Conservation (phyloP, 2,113 vertebrate genomes). For the Triplophysa tibetana region DNA sequence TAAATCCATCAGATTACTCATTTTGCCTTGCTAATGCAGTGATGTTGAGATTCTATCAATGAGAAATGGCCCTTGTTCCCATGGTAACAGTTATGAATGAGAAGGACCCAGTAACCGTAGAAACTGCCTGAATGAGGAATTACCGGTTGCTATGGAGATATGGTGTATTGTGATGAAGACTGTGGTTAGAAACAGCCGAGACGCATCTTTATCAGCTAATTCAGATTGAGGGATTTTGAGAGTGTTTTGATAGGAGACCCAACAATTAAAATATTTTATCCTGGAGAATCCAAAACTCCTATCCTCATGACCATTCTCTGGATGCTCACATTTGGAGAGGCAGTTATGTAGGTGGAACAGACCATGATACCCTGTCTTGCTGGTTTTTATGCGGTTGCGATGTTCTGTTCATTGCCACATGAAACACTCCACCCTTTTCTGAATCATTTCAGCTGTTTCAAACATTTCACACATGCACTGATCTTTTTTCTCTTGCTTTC, state of each 20-base stretch:
- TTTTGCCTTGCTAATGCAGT: slow-evolving; percentile 67
- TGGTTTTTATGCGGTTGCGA: too few species aligned
- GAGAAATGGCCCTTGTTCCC: slow-evolving; percentile 79
- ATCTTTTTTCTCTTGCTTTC: not conserved
- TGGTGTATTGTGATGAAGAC: slow-evolving; percentile 67
- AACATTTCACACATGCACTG: not conserved
- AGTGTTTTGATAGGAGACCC: not conserved
- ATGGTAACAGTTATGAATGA: slow-evolving; percentile 92
- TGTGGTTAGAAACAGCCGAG: slow-evolving; percentile 53
- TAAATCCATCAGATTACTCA: slow-evolving; percentile 69
- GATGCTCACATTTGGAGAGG: not conserved
- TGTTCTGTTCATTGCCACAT: not conserved
- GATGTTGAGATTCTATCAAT: slow-evolving; percentile 86
- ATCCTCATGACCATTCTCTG: not conserved
- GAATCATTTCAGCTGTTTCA: not conserved
- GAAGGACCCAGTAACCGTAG: slow-evolving; percentile 83
- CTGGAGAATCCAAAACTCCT: too few species aligned
- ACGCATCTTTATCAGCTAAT: slow-evolving; percentile 34
- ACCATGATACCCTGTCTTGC: not conserved
- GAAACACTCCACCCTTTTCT: too few species aligned
- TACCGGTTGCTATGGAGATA: slow-evolving; percentile 75
- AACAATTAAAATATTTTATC: too few species aligned
- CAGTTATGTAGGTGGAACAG: not conserved
- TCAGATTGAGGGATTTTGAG: not conserved
- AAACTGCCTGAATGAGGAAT: slow-evolving; percentile 84